Evolutionary conservation across 2,888 invertebrate species (phyloP).

Genomic region (Macropis europaea): DNA sequence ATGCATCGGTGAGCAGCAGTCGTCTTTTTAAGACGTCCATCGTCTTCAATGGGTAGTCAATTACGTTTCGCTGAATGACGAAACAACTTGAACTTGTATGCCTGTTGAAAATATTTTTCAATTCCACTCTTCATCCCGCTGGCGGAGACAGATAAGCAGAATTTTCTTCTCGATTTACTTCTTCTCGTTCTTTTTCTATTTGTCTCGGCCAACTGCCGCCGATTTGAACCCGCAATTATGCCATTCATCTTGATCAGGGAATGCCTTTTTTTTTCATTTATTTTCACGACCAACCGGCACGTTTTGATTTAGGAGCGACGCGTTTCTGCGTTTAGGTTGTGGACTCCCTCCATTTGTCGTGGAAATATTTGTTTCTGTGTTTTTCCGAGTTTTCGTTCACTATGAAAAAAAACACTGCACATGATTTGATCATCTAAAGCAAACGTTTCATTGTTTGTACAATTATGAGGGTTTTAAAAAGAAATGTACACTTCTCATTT

Average conservation of each 20-base stretch:
- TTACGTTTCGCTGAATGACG: constrained; percentile 18
- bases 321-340: too few relatives aligned
- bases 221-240: background rate
- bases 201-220: background rate
- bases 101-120: constrained; percentile 24
- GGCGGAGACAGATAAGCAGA: background rate
- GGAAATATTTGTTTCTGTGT: too few relatives aligned
- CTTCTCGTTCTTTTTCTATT: background rate
- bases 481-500: too few relatives aligned
- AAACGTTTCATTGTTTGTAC: too few relatives aligned
- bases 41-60: constrained; percentile 1
- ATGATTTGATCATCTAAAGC: too few relatives aligned
- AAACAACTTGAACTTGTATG: constrained; percentile 22
- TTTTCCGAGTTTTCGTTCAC: too few relatives aligned
- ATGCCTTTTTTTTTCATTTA: too few relatives aligned
- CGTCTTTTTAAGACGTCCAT: constrained; percentile 26
- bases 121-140: constrained; percentile 12
- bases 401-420: too few relatives aligned
- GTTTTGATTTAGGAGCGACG: too few relatives aligned
- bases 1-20: constrained; percentile 4
- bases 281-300: background rate
- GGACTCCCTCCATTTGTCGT: too few relatives aligned
- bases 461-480: too few relatives aligned
- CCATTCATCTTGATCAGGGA: background rate
- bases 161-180: background rate